These are phyloP conservation scores for Chrysodeixis includens DNA, from an alignment of 2,888 invertebrate genomes.

Conservation along the genomic window DNA sequence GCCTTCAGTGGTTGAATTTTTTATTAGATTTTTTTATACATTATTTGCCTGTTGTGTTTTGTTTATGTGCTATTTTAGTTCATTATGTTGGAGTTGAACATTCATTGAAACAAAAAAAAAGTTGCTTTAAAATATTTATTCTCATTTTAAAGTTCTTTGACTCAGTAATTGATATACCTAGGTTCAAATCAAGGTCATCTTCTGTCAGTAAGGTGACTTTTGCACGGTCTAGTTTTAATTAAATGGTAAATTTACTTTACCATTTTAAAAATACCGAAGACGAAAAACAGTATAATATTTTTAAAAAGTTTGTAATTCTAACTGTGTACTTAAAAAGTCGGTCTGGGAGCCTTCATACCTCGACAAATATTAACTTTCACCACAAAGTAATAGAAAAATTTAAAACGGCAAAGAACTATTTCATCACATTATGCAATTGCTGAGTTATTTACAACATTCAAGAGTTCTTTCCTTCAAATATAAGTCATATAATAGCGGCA, in stretches of 20 bases:
- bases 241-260: background rate
- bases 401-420: constrained; percentile 25
- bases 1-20: constrained; percentile 41
- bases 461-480: constrained; percentile 66
- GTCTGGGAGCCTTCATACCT: background rate
- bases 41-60: constrained; percentile 32
- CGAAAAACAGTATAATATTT: background rate
- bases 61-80: constrained; percentile 16
- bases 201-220: background rate
- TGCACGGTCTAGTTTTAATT: background rate
- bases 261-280: background rate
- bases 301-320: background rate
- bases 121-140: background rate
- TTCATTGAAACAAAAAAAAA: background rate
- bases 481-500: constrained; percentile 71
- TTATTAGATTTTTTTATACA: constrained; percentile 43
- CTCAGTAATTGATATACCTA: background rate
- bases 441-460: constrained; percentile 59
- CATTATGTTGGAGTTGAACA: too few species aligned
- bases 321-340: background rate
- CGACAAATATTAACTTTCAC: background rate
- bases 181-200: background rate
- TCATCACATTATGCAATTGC: constrained; percentile 48
- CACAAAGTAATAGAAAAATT: background rate
- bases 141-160: background rate